Evolutionary conservation across 2,113 vertebrate species (phyloP).

Genomic region (Leptodactylus fuscus): DNA sequence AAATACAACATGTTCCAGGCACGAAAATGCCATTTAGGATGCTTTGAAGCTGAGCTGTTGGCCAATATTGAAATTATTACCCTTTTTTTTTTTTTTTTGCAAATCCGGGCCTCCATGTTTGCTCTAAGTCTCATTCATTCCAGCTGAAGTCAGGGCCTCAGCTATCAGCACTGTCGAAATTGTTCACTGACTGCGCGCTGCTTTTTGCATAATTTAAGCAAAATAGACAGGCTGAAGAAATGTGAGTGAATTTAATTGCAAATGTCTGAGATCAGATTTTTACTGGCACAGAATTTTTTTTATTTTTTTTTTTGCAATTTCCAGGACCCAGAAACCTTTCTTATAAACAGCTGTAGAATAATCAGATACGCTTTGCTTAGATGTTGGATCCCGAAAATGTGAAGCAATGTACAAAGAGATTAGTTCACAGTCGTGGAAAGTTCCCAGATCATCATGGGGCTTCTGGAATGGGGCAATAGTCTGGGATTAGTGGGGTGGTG

Average conservation of each 20-base stretch:
- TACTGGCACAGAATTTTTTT: conserved; percentile 37
- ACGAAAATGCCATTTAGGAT: conserved; percentile 34
- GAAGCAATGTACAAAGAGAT: conserved; percentile 6
- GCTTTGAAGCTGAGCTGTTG: conserved; percentile 40
- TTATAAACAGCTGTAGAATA: conserved; percentile 43
- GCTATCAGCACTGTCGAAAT: conserved; percentile 35
- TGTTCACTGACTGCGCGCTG: conserved; percentile 35
- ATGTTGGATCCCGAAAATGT: conserved; percentile 11
- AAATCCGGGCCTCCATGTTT: conserved; percentile 16
- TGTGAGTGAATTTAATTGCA: conserved; percentile 56
- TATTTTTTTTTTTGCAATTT: conserved; percentile 26
- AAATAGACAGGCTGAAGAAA: conserved; percentile 51
- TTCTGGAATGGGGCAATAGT: neutral
- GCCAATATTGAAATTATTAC: conserved; percentile 29
- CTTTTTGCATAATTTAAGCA: conserved; percentile 60
- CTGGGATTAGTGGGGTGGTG: neutral
- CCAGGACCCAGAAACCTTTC: conserved; percentile 44
- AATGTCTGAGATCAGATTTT: conserved; percentile 57
- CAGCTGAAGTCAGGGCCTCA: conserved; percentile 17
- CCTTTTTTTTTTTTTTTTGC: neutral
- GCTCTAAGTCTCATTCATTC: conserved; percentile 44
- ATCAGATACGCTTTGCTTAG: conserved; percentile 29
- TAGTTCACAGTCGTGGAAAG: conserved; percentile 30
- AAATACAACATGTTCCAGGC: conserved; percentile 37
- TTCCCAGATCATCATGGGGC: neutral